Base-by-base conservation (phyloP, 35 echinoderm and acorn worm species). In the Lytechinus pictus region DNA sequence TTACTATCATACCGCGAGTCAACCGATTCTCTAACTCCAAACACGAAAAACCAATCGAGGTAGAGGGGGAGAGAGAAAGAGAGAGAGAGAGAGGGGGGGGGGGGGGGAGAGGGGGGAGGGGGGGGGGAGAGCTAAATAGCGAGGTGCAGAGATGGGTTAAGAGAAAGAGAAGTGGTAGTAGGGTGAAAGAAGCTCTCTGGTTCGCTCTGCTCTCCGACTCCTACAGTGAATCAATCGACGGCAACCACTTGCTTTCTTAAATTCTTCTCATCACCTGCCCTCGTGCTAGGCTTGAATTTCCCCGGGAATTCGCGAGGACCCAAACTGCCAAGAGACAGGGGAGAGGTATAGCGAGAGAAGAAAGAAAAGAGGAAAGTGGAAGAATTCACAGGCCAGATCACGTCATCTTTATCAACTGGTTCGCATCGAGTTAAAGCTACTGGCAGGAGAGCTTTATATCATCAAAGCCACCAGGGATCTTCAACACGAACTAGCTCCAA, bases 261-360 rank as follows among this genome's bases (percentile, higher is more conserved):
- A 72, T 16, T 72, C 61, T 72, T 72, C 61, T 79, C 66, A 79
- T 79, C 66, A 79, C 66, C 66, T 79, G 66, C 66, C 66, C 66
- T 79, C 2, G 66, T 79, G 66, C 66, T 79, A 24, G 66, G 66
- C 66, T 79, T 24, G 66, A 79, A n/a, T 79, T 79, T 79, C 66
- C 66, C 66, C 66, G 66, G 66, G 66, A 79, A 79, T 79, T 79
- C 66, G 66, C 66, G 66, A 79, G 66, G 66, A 79, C 66, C 66
- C 16, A 24, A 7, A 79, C 66, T 16, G 66, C 66, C n/a, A 79
- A 79, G 66, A 79, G 66, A 27, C 21, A 79, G 66, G 8, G 66
- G 3, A n/a, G 6, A 24, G 21, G 19, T 44, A 79, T 27, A 79
- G 19, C 19, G 4, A 71, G 61, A 79, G 66, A 79, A 79, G 66